A percentile compares a stretch with the other conserved stretches of the same genome.
These are phyloP conservation scores for Itoplectis maculator DNA, from an alignment of 2,888 invertebrate species.

Conservation along the genomic window DNA sequence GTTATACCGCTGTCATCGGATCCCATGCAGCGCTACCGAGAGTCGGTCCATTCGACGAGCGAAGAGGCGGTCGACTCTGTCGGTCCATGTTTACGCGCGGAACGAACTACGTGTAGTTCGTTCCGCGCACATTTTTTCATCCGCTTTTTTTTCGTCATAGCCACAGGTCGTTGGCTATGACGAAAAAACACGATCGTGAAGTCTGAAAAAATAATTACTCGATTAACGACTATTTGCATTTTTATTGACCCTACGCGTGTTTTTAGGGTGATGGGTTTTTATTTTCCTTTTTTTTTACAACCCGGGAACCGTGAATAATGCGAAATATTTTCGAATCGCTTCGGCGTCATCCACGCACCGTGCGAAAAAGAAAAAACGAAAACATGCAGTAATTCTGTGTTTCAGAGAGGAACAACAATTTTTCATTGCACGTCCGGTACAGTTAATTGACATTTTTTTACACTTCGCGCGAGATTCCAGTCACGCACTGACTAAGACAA, in stretches of 20 bases:
- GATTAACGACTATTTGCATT: conserved; percentile 76
- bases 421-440: too few relatives aligned
- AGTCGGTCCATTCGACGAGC: conserved; percentile 7
- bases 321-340: neutral
- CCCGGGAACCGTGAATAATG: conserved; percentile 5
- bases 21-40: conserved; percentile 14
- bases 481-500: neutral
- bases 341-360: too few relatives aligned
- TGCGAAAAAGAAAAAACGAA: too few relatives aligned
- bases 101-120: conserved; percentile 30
- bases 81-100: conserved; percentile 52
- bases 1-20: conserved; percentile 61
- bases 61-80: too few relatives aligned
- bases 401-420: too few relatives aligned
- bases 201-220: conserved; percentile 46
- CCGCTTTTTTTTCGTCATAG: too few relatives aligned
- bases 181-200: neutral
- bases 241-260: conserved; percentile 68
- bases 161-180: conserved; percentile 6
- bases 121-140: too few relatives aligned
- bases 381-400: too few relatives aligned
- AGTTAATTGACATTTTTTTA: too few relatives aligned
- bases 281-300: conserved; percentile 13
- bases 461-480: neutral
- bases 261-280: conserved; percentile 27